Base-by-base conservation (phyloP, 2,888 invertebrate species). In the Brenthis daphne region DNA sequence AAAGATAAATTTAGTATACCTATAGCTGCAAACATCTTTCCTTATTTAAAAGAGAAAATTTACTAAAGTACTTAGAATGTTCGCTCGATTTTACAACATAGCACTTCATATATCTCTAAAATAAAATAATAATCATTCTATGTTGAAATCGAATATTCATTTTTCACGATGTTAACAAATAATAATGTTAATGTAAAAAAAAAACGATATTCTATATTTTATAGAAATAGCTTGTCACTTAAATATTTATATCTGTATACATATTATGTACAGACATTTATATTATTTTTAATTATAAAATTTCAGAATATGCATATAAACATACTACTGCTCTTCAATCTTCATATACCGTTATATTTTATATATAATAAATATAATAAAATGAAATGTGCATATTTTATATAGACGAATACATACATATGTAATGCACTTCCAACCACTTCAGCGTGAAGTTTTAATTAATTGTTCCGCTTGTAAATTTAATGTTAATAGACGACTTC, bases 391-490 rank as follows among this genome's bases (percentile, higher is more conserved):
- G 24, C 54, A 20, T 20, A 61, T 57, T 57, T 50, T 57, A 63
- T 20, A 63, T 56, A 50, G 43, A 65, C 51, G 50, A 5, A 60
- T 50, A 33, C 60, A 12, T 60, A 60, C 12, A n/a, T 60, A 33
- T 60, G 50, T 50, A 54, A 64, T 55, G 47, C 37, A 61, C 57
- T 50, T 68, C 65, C 57, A 65, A 20, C 56, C 67, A 63, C 61
- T 55, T 57, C 63, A 57, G 57, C 71, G 65, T 64, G 64, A 69
- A 69, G 69, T 71, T 71, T 71, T 67, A 71, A 71, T 71, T 56
- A 69, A 71, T 64, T 71, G 69, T 71, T 71, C 69, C 71, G 68
- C 66, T 69, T 54, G 69, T 67, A 69, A 64, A 69, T 71, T 67
- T 67, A 66, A 64, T 65, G 55, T 65, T 67, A 64, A 71, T 67